Evolutionary conservation across 2,888 invertebrate species (phyloP).

Genomic region (Incurvaria masculella): DNA sequence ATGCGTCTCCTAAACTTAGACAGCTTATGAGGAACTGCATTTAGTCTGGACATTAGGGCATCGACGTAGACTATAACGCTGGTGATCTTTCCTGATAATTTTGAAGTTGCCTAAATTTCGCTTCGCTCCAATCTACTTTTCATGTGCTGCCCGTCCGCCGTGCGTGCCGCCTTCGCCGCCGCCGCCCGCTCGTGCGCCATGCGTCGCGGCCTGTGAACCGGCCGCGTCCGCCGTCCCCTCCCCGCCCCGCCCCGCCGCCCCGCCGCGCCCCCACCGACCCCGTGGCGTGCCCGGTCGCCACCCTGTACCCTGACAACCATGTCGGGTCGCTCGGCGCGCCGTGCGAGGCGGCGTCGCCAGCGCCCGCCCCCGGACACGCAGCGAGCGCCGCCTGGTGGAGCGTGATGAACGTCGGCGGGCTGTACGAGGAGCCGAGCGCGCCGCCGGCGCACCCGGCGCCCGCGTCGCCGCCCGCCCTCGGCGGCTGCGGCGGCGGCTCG

Average conservation of each 20-base stretch:
- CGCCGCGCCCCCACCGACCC: conserved; percentile 45
- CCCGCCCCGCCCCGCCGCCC: conserved; percentile 9
- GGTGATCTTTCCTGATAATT: neutral
- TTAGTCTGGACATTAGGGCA: too few relatives aligned
- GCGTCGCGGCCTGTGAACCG: conserved; percentile 51
- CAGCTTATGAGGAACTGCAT: too few relatives aligned
- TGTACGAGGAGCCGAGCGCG: conserved; percentile 61
- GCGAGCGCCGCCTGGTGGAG: conserved; percentile 83
- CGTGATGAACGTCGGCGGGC: conserved; percentile 81
- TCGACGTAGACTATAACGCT: too few relatives aligned
- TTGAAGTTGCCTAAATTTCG: neutral
- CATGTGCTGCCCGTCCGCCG: conserved; percentile 52
- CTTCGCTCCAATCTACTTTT: conserved; percentile 33
- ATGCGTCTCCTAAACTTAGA: too few relatives aligned
- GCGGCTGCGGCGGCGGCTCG: conserved; percentile 46
- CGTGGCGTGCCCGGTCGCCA: conserved; percentile 79
- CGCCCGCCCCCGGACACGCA: conserved; percentile 80
- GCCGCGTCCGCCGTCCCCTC: conserved; percentile 30
- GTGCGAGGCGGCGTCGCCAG: conserved; percentile 69
- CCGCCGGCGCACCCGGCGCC: conserved; percentile 43
- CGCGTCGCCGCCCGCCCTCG: conserved; percentile 52
- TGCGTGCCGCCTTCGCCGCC: conserved; percentile 42
- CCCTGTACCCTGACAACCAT: conserved; percentile 78
- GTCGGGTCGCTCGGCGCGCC: conserved; percentile 66
- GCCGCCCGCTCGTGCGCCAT: conserved; percentile 24